Evolutionary conservation across 2,797 vertebrate species (phyloP).

Genomic region (Pogoniulus pusillus): DNA sequence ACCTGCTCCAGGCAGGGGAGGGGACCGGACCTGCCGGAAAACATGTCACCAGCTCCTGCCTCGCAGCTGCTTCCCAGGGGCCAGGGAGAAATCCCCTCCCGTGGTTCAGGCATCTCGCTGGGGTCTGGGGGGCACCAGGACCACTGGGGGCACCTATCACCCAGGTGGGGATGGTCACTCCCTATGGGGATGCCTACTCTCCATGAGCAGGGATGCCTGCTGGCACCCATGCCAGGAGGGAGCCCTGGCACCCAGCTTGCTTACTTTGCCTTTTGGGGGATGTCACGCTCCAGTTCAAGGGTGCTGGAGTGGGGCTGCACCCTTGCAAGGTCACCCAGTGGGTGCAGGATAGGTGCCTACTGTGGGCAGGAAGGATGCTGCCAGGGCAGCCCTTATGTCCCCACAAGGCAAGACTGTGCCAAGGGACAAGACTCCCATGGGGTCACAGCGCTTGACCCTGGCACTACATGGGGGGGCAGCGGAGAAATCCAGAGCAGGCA

Average conservation of each 20-base stretch:
- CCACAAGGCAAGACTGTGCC: not conserved
- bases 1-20: constrained; percentile 28
- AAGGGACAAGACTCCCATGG: not conserved
- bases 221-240: not conserved
- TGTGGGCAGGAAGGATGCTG: not conserved
- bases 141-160: too few species aligned
- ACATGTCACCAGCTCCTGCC: not conserved
- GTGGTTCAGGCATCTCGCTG: not conserved
- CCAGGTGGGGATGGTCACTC: not conserved
- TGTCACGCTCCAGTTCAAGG: not conserved
- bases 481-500: not conserved
- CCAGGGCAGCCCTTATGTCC: not conserved
- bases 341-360: fast-evolving
- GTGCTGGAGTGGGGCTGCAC: not conserved
- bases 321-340: not conserved
- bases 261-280: not conserved
- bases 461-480: fast-evolving
- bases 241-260: not conserved
- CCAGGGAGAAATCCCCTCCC: not conserved
- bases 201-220: fast-evolving
- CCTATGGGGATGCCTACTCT: not conserved
- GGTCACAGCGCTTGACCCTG: not conserved
- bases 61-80: not conserved
- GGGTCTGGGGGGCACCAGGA: not conserved
- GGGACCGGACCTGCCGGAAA: not conserved